These are phyloP conservation scores for Polyommatus iphigenia DNA, from an alignment of 2,888 invertebrate genomes.

Conservation along the genomic window DNA sequence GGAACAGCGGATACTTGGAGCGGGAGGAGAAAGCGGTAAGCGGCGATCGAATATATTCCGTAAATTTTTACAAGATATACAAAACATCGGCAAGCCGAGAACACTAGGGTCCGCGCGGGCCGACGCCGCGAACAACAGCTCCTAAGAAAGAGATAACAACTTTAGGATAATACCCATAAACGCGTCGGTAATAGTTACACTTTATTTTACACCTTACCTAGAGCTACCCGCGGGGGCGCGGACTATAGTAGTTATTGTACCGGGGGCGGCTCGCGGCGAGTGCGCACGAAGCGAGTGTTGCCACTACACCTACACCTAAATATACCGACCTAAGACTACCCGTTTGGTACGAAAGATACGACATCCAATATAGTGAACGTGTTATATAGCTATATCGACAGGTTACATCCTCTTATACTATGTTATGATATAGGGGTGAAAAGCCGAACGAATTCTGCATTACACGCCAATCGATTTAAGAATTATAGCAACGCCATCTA, in stretches of 20 bases:
- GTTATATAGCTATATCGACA: slow-evolving; percentile 40
- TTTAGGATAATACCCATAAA: slow-evolving; percentile 72
- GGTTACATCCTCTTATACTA: slow-evolving; percentile 38
- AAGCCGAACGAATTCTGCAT: slow-evolving; percentile 12
- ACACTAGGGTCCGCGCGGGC: slow-evolving; percentile 52
- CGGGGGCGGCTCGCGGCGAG: slow-evolving; percentile 55
- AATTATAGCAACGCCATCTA: slow-evolving; percentile 15
- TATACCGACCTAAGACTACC: slow-evolving; percentile 52
- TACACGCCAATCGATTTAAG: slow-evolving; percentile 16
- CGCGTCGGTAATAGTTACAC: slow-evolving; percentile 64
- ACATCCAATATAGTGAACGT: slow-evolving; percentile 42
- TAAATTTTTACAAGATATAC: slow-evolving; percentile 7
- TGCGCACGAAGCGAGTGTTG: slow-evolving; percentile 53
- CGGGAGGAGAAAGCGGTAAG: not conserved
- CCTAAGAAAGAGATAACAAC: slow-evolving; percentile 80
- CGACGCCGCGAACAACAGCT: slow-evolving; percentile 72
- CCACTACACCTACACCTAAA: slow-evolving; percentile 51
- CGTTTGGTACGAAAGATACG: slow-evolving; percentile 52
- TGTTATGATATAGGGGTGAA: slow-evolving; percentile 2
- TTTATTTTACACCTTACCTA: slow-evolving; percentile 61
- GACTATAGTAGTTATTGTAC: slow-evolving; percentile 66
- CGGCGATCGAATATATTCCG: not conserved
- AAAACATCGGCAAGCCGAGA: slow-evolving; percentile 33
- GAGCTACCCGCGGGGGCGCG: slow-evolving; percentile 58
- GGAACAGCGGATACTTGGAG: not conserved